A percentile compares a stretch with the other conserved stretches of the same genome.
These are phyloP conservation scores for Hypothenemus hampei DNA, from an alignment of 1,140 invertebrate species.

Conservation along the genomic window DNA sequence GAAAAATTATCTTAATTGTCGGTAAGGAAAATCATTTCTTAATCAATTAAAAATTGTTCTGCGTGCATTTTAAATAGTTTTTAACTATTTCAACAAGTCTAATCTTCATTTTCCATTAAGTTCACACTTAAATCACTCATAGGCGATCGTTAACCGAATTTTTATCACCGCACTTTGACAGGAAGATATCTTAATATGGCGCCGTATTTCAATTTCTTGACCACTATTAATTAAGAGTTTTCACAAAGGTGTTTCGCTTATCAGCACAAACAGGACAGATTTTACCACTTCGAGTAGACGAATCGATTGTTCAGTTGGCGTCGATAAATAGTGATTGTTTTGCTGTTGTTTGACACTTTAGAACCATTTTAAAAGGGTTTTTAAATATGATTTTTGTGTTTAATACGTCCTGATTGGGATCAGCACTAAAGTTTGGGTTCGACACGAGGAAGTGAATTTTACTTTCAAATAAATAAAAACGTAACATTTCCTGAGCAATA, in stretches of 20 bases:
- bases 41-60: background rate
- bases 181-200: constrained; percentile 28
- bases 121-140: constrained; percentile 21
- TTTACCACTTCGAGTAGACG: constrained; percentile 8
- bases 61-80: constrained; percentile 23
- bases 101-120: constrained; percentile 29
- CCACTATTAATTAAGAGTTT: constrained; percentile 26
- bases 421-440: too few relatives aligned
- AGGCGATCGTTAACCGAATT: background rate
- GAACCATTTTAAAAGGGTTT: background rate
- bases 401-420: too few relatives aligned
- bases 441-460: too few relatives aligned
- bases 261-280: background rate
- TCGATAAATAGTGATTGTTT: constrained; percentile 1
- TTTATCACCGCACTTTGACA: constrained; percentile 14
- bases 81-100: constrained; percentile 27
- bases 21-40: background rate
- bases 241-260: constrained; percentile 1
- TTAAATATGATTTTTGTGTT: constrained; percentile 17
- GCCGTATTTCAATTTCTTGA: constrained; percentile 21
- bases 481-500: too few relatives aligned
- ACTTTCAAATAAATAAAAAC: too few relatives aligned
- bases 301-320: constrained; percentile 9
- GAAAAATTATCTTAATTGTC: constrained; percentile 1
- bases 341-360: constrained; percentile 9